A percentile compares a stretch with the other conserved stretches of the same genome.
phyloP scores from a whole-genome alignment of 1,140 invertebrate species.

The Tetraneura akinire region DNA sequence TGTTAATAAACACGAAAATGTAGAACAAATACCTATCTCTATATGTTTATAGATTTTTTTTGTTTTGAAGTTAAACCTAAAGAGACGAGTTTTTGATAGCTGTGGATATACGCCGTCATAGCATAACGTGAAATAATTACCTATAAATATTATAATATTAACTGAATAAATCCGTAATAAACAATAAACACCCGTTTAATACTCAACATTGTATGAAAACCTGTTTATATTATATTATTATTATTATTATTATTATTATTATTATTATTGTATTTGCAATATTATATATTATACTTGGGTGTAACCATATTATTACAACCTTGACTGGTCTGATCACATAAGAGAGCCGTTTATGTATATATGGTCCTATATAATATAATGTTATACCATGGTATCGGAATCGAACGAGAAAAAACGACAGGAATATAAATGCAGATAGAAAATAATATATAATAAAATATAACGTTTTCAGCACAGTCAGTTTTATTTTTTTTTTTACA shows the following conservation, averaged over 20 bases:
- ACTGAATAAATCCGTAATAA: neutral
- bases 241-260: conserved; percentile 17
- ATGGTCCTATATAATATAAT: neutral
- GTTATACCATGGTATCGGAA: neutral
- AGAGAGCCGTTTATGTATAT: neutral
- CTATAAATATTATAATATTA: too few relatives aligned
- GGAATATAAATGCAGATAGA: too few relatives aligned
- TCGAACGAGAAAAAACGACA: neutral
- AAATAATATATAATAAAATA: neutral
- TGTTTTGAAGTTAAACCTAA: too few relatives aligned
- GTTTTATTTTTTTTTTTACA: conserved; percentile 5
- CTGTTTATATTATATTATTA: conserved; percentile 31
- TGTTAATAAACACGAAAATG: too few relatives aligned
- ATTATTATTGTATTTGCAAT: conserved; percentile 29
- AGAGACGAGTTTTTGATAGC: too few relatives aligned
- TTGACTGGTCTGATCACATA: conserved; percentile 31
- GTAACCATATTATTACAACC: conserved; percentile 45
- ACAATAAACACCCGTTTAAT: neutral
- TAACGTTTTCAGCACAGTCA: conserved; percentile 4
- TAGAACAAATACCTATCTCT: too few relatives aligned
- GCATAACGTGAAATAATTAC: too few relatives aligned
- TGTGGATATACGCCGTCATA: too few relatives aligned
- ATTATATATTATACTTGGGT: conserved; percentile 33
- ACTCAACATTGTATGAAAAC: neutral
- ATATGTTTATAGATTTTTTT: too few relatives aligned